phyloP scores from a whole-genome alignment of 2,888 invertebrate species.

The Drosophila putrida region DNA sequence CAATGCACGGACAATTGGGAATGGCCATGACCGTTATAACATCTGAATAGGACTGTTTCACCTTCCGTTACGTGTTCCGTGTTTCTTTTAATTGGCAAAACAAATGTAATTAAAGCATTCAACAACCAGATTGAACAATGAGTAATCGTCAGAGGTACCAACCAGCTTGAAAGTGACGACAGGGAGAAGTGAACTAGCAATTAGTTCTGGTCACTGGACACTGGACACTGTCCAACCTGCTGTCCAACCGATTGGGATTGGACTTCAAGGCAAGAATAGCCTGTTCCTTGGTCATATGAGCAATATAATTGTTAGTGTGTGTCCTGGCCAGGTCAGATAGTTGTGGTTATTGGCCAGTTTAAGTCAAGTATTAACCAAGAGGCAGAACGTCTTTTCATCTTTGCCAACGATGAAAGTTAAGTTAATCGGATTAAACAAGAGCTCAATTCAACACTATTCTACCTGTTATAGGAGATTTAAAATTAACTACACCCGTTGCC shows the following conservation, averaged over 20 bases:
- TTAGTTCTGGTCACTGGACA: constrained; percentile 36
- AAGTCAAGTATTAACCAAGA: too few species aligned
- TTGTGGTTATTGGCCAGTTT: neutral
- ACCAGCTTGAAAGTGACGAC: constrained; percentile 9
- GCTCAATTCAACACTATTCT: neutral
- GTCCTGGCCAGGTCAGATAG: neutral
- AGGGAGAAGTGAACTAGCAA: constrained; percentile 41
- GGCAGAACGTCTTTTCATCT: neutral
- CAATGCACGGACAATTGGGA: constrained; percentile 66
- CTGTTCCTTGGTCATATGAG: neutral
- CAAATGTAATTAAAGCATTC: constrained; percentile 76
- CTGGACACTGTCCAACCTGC: too few species aligned
- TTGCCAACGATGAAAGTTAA: neutral
- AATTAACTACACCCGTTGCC: neutral
- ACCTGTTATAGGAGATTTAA: neutral
- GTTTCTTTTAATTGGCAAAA: constrained; percentile 71
- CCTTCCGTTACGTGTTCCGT: constrained; percentile 43
- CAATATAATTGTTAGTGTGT: constrained; percentile 1
- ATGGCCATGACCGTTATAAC: constrained; percentile 10
- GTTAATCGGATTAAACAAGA: neutral
- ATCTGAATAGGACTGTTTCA: neutral
- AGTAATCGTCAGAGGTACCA: constrained; percentile 48
- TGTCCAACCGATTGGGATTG: neutral
- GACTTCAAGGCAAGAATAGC: neutral
- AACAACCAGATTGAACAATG: constrained; percentile 71